phyloP scores from a whole-genome alignment of 2,797 vertebrate genomes.

The Octomys mimax region DNA sequence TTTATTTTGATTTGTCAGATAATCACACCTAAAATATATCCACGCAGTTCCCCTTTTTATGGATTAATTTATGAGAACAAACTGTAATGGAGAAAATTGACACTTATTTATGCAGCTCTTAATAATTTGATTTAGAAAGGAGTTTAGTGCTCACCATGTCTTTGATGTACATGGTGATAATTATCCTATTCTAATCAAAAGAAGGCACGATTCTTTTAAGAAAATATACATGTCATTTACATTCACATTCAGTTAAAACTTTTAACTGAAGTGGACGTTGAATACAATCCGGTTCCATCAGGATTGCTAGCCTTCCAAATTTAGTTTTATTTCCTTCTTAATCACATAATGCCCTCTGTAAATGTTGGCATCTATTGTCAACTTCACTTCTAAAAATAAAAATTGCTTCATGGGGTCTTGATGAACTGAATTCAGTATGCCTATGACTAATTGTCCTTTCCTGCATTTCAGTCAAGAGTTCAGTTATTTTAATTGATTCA shows the following conservation, averaged over 20 bases:
- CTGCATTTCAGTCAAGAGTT: slow-evolving; percentile 10
- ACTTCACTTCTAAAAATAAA: slow-evolving; percentile 52
- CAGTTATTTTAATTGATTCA: background rate
- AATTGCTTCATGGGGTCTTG: slow-evolving; percentile 39
- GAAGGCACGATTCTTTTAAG: background rate
- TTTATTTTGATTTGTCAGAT: background rate
- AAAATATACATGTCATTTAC: background rate
- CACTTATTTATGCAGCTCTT: background rate
- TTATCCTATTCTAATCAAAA: background rate
- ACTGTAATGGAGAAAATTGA: background rate
- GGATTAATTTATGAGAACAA: slow-evolving; percentile 50
- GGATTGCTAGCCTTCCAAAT: background rate
- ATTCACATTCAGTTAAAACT: background rate
- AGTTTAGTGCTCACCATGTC: background rate
- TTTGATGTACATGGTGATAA: slow-evolving; percentile 55
- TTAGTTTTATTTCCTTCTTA: slow-evolving; percentile 60
- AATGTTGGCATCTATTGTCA: background rate
- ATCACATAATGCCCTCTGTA: slow-evolving; percentile 25
- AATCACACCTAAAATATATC: slow-evolving; percentile 13
- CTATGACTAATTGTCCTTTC: background rate
- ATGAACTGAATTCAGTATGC: slow-evolving; percentile 24
- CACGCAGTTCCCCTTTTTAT: background rate
- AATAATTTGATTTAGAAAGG: slow-evolving; percentile 36
- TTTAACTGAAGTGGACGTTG: slow-evolving; percentile 33
- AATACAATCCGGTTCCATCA: slow-evolving; percentile 20